Evolutionary conservation across 2,888 invertebrate species (phyloP), one percentile per base, ranked within the genome.

Genomic region (Limnephilus marmoratus): DNA sequence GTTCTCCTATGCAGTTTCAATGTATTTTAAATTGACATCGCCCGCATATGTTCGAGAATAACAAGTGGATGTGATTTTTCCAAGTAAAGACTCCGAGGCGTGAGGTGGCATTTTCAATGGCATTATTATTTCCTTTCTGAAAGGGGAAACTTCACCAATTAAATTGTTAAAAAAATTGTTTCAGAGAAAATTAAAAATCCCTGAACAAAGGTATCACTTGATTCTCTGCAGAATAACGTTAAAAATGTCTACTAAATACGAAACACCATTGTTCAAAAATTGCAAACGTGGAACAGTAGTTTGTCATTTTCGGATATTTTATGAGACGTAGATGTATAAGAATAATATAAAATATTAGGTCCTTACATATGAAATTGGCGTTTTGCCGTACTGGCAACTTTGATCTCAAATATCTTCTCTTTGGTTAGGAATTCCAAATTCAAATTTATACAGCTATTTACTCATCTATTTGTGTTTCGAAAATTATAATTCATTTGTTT

Each of bases 11-110:
- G 91, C 92, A 86, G 81, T 82, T 90, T 87, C 82, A 81, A 92
- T 90, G 90, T 88, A 68, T 87, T 91, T 91, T 91, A 91, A 92
- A 92, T 92, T 92, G 91, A 90, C 91, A 92, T 92, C 81, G 68
- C 87, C 87, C 87, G 68, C 53, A 29, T 87, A 68, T 68, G 87
- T 49, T 45, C 82, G 82, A 82, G 87, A 87, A 87, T 68, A 87
- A 31, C 53, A 68, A 87, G 53, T 83, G 90, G 53, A 31, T 49
- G 81, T 53, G 80, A 41, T 89, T 89, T 81, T 31, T 29, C 11
- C 2, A 89, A 81, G 34, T 53, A 31, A 29, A 41, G 15, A 31
- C 37, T 81, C 11, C 18, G 29, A 7, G 37, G 15, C 83, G 83
- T 37, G 45, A 49, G 31, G 31, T 49, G 29, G 45, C 45, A 49